Evolutionary conservation across 2,888 invertebrate genomes (phyloP).

Genomic region (Pammene aurita): DNA sequence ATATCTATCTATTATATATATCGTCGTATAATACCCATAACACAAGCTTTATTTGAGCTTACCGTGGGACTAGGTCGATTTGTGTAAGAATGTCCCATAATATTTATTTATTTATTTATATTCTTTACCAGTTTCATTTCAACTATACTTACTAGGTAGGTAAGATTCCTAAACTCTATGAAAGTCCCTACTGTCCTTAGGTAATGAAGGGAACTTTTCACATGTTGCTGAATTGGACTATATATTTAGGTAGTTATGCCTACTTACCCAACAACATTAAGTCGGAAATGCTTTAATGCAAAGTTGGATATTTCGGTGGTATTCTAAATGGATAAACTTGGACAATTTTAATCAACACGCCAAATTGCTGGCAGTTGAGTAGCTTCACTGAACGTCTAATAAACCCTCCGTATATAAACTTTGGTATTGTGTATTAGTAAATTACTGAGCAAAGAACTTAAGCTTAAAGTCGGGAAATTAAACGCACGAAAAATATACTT

Average conservation of each 20-base stretch:
- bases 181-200: no score
- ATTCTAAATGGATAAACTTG: slow-evolving; percentile 34
- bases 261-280: background rate
- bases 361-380: slow-evolving; percentile 20
- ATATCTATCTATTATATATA: no score
- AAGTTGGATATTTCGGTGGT: slow-evolving; percentile 31
- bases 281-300: slow-evolving; percentile 4
- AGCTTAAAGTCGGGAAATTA: no score
- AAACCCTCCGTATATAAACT: background rate
- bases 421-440: background rate
- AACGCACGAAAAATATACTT: no score
- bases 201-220: background rate
- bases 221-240: background rate
- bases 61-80: no score
- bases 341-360: slow-evolving; percentile 38
- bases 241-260: background rate
- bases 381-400: slow-evolving; percentile 4
- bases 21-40: no score
- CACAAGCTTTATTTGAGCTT: no score
- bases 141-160: no score
- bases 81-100: no score
- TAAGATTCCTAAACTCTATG: no score
- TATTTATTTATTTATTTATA: no score
- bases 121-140: no score
- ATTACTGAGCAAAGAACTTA: background rate